Evolutionary conservation across 1,140 invertebrate species (phyloP), one percentile per base, ranked within the genome.

Genomic region (Ditylenchus dipsaci): DNA sequence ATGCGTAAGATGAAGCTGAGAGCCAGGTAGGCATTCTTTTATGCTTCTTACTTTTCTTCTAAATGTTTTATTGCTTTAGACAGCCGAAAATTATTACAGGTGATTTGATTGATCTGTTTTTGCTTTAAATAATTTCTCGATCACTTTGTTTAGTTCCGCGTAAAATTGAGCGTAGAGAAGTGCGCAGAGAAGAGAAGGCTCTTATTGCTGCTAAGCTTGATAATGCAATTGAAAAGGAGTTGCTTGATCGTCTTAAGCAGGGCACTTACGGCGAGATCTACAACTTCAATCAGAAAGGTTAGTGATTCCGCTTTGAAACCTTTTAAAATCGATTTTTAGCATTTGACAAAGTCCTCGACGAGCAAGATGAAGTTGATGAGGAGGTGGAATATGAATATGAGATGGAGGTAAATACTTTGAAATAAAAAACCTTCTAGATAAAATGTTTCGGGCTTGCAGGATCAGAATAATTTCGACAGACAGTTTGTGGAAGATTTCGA

Each of bases 141-240:
- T n/a, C n/a, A n/a, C n/a, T n/a, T n/a, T n/a, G n/a, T n/a, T n/a
- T n/a, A n/a, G 86, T 97, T 67, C 91, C 91, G 79, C 87, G 90
- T 43, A 98, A 98, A 84, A 91, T 96, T 73, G 95, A 98, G 84
- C 87, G 93, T 74, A 86, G 95, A 80, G 93, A 97, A 84, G 88
- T 87, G 47, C 85, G 94, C 68, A 88, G 93, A 77, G 95, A 98
- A 87, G 90, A 95, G 81, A 99, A 98, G 84, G 95, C 95, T 45
- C 86, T 98, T 30, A 87, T 95, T 71, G 95, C 95, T 76, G 95
- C 95, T 3, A 90, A 90, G 85, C 87, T 98, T 59, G 94, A 97
- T 78, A 95, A 90, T 82, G 90, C 90, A 13, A 96, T 98, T 81
- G 95, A 99, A 83, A 94, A 94, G 84, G 90, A 96, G 84, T 86